Evolutionary conservation across 2,113 vertebrate genomes (phyloP).

Genomic region (Micronycteris hirsuta): DNA sequence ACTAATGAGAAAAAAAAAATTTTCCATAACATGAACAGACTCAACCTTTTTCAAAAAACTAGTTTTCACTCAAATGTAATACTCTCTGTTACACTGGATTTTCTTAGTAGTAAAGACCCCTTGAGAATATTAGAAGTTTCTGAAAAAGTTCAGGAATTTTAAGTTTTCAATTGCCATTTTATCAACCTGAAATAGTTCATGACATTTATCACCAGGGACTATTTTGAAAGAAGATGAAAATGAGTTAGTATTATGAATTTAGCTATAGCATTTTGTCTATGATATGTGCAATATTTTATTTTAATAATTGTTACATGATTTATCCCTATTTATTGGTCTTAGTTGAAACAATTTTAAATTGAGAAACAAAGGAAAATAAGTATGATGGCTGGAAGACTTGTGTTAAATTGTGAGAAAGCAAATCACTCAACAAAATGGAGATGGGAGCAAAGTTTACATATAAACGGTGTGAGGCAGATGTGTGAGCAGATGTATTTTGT

Average conservation of each 20-base stretch:
- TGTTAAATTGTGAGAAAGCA: constrained; percentile 15
- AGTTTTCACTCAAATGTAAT: not conserved
- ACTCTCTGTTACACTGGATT: not conserved
- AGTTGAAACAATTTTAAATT: not conserved
- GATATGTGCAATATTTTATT: not conserved
- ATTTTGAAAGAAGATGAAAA: not conserved
- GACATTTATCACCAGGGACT: not conserved
- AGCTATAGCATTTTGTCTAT: not conserved
- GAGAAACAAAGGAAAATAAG: not conserved
- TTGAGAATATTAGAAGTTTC: not conserved
- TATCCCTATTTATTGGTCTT: not conserved
- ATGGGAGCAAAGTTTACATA: not conserved
- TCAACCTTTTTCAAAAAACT: not conserved
- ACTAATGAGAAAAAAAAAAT: not conserved
- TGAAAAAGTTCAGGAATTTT: not conserved
- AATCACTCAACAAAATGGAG: not conserved
- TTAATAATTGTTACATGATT: not conserved
- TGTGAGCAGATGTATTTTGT: constrained; percentile 29
- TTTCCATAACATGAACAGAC: not conserved
- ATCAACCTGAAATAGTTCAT: constrained; percentile 14
- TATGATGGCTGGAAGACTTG: not conserved
- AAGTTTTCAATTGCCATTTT: not conserved
- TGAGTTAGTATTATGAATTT: not conserved
- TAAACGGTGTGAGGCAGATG: constrained; percentile 12
- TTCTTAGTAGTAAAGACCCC: not conserved